These are phyloP conservation scores for Bradypodion ventrale DNA, from an alignment of 2,797 vertebrate species.

Conservation along the genomic window DNA sequence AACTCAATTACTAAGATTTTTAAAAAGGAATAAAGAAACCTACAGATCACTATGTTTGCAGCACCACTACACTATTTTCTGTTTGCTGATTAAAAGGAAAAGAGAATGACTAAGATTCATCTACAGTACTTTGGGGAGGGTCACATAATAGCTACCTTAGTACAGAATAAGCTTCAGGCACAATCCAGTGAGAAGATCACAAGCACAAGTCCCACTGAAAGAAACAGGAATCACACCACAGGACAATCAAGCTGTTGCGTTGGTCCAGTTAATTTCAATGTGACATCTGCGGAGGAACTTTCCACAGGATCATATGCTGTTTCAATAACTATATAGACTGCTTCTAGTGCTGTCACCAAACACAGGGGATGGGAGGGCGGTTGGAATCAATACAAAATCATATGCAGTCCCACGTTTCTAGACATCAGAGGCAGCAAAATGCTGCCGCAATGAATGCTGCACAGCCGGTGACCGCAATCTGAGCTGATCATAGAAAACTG, in stretches of 20 bases:
- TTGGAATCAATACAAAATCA: slow-evolving; percentile 28
- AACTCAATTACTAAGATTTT: slow-evolving; percentile 66
- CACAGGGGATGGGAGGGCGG: slow-evolving; percentile 13
- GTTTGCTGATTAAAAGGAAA: slow-evolving; percentile 72
- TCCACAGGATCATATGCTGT: background rate
- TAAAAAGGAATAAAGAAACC: slow-evolving; percentile 50
- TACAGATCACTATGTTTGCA: slow-evolving; percentile 69
- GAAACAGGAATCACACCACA: background rate
- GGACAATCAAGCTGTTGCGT: background rate
- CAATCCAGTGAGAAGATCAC: background rate
- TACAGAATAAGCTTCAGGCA: slow-evolving; percentile 37
- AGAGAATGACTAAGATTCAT: slow-evolving; percentile 66
- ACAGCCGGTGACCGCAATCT: slow-evolving; percentile 8
- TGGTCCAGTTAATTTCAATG: background rate
- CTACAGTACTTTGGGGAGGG: slow-evolving; percentile 63
- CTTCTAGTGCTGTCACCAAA: slow-evolving; percentile 57
- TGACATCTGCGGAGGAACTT: background rate
- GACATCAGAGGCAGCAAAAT: slow-evolving; percentile 13
- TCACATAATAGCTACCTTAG: slow-evolving; percentile 60
- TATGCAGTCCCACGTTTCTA: slow-evolving; percentile 20
- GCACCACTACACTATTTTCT: slow-evolving; percentile 66
- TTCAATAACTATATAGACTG: slow-evolving; percentile 42
- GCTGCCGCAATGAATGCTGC: slow-evolving; percentile 11
- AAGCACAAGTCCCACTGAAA: background rate
- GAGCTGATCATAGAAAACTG: slow-evolving; percentile 35